Evolutionary conservation across 1,140 invertebrate genomes (phyloP).

Genomic region (Aphaenogaster ashmeadi): DNA sequence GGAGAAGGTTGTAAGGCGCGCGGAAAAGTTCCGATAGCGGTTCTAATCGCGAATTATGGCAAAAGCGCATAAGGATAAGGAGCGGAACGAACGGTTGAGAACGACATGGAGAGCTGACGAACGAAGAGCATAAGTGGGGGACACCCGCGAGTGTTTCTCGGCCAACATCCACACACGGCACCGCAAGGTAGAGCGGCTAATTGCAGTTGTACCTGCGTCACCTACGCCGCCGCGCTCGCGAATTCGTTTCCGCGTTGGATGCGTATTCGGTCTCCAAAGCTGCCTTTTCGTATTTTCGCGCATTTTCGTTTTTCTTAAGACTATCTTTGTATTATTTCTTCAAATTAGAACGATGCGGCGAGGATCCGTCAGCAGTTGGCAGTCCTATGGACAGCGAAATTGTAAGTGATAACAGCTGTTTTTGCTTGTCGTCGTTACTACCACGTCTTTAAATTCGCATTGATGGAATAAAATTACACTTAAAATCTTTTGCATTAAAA

Average conservation of each 20-base stretch:
- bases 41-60: constrained; percentile 38
- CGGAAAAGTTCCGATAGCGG: constrained; percentile 13
- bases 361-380: constrained; percentile 81
- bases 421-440: background rate
- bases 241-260: constrained; percentile 12
- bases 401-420: constrained; percentile 78
- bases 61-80: constrained; percentile 30
- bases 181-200: constrained; percentile 79
- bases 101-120: constrained; percentile 51
- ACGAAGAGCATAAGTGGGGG: constrained; percentile 65
- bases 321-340: background rate
- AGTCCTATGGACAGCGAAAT: constrained; percentile 79
- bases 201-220: constrained; percentile 81
- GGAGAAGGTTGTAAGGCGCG: constrained; percentile 16
- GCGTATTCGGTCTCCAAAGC: background rate
- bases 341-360: constrained; percentile 76
- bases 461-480: background rate
- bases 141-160: constrained; percentile 44
- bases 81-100: constrained; percentile 31
- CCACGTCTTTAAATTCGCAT: background rate
- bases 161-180: constrained; percentile 63
- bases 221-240: constrained; percentile 20
- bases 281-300: background rate
- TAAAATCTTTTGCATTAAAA: background rate
- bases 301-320: background rate